Evolutionary conservation across 2,888 invertebrate genomes (phyloP).

Genomic region (Nemotelus pantherinus): DNA sequence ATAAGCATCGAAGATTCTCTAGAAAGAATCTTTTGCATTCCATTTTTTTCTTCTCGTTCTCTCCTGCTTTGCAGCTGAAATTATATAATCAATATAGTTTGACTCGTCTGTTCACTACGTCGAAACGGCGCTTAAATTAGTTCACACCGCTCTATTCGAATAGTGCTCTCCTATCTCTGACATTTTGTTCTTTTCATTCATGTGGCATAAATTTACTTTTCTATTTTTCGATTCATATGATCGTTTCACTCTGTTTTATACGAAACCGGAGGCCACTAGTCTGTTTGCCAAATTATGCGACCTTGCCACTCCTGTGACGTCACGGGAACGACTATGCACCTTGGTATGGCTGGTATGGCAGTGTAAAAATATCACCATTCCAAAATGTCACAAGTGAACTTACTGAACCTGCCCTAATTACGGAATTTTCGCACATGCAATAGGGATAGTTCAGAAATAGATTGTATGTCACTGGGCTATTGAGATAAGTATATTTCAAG

Average conservation of each 20-base stretch:
- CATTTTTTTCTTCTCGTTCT: not conserved
- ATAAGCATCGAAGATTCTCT: constrained; percentile 17
- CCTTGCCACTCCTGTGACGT: constrained; percentile 35
- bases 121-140: not conserved
- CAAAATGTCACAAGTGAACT: not conserved
- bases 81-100: constrained; percentile 11
- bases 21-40: not conserved
- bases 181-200: too few relatives aligned
- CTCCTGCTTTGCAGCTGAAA: constrained; percentile 34
- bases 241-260: too few relatives aligned
- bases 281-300: not conserved
- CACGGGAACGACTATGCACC: not conserved
- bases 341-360: too few relatives aligned
- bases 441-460: constrained; percentile 39
- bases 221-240: too few relatives aligned
- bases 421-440: constrained; percentile 2
- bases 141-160: not conserved
- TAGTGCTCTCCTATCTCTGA: too few relatives aligned
- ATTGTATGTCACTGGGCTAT: not conserved
- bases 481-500: not conserved
- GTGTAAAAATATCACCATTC: constrained; percentile 5
- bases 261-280: too few relatives aligned
- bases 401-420: constrained; percentile 42
- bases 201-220: too few relatives aligned
- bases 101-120: not conserved